A percentile compares a stretch with the other conserved stretches of the same genome.
Conservation (phyloP, 1,140 invertebrate genomes). For the Drosophila oshimai region DNA sequence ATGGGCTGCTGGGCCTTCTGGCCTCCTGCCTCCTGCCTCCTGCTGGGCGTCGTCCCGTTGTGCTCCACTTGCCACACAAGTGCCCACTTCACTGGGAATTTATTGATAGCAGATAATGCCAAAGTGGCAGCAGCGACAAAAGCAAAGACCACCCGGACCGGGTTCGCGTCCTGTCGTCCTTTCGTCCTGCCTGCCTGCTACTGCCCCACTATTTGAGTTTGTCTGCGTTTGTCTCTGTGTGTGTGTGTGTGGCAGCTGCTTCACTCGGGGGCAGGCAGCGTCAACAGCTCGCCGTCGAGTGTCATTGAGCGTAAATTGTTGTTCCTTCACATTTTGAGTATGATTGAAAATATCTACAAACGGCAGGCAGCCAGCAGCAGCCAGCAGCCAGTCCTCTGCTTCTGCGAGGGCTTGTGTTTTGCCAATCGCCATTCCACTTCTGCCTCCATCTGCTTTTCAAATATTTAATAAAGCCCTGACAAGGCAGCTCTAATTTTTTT, state of each 20-base stretch:
- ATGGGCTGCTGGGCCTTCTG: constrained; percentile 10
- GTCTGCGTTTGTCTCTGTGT: constrained; percentile 1
- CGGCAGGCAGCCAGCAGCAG: constrained; percentile 13
- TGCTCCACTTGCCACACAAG: constrained; percentile 77
- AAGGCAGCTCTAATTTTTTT: constrained; percentile 56
- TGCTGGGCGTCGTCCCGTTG: constrained; percentile 59
- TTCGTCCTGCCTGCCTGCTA: neutral
- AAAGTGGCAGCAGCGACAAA: constrained; percentile 76
- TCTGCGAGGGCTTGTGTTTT: constrained; percentile 27
- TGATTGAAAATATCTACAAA: constrained; percentile 80
- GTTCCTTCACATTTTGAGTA: constrained; percentile 81
- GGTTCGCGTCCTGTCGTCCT: neutral
- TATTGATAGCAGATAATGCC: constrained; percentile 80
- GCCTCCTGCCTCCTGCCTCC: constrained; percentile 8
- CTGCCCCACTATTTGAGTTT: constrained; percentile 22
- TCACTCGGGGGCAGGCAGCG: constrained; percentile 46
- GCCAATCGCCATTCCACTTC: constrained; percentile 27
- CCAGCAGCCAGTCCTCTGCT: constrained; percentile 5
- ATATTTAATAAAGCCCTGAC: constrained; percentile 76
- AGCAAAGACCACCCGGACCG: constrained; percentile 61
- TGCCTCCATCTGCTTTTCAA: constrained; percentile 56
- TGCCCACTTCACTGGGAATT: constrained; percentile 80
- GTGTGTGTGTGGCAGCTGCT: constrained; percentile 40
- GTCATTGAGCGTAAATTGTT: constrained; percentile 81
- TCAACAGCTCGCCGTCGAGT: constrained; percentile 71